These are phyloP conservation scores for Leucoraja erinaceus DNA, from an alignment of 2,113 vertebrate genomes.

Conservation along the genomic window DNA sequence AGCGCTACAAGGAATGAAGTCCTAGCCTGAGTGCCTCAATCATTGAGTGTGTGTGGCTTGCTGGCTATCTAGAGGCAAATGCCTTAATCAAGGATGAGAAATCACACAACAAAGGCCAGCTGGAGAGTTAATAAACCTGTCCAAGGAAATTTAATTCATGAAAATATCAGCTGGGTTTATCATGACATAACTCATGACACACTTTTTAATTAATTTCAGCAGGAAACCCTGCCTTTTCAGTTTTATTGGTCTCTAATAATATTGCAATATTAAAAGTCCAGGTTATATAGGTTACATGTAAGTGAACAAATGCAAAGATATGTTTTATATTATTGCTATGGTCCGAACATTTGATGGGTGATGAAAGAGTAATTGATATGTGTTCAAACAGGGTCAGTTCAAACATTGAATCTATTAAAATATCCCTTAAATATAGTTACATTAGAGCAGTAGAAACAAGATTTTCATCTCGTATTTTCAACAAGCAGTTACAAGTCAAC, in stretches of 20 bases:
- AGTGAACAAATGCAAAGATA: neutral
- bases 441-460: neutral
- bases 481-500: neutral
- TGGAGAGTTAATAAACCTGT: neutral
- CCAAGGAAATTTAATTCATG: neutral
- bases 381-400: too few species aligned
- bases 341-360: neutral
- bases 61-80: too few species aligned
- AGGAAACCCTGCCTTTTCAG: neutral
- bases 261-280: neutral
- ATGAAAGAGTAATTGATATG: neutral
- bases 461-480: neutral
- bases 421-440: neutral
- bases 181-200: neutral
- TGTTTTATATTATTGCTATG: neutral
- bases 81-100: neutral
- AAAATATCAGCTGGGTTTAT: neutral
- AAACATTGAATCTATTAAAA: neutral
- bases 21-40: too few species aligned
- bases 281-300: neutral
- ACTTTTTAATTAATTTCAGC: neutral
- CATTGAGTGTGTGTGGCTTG: neutral
- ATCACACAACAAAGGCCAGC: neutral
- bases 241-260: neutral
- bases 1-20: too few species aligned